These are phyloP conservation scores for Trichomalopsis sarcophagae DNA, from an alignment of 1,140 invertebrate species.

Conservation along the genomic window DNA sequence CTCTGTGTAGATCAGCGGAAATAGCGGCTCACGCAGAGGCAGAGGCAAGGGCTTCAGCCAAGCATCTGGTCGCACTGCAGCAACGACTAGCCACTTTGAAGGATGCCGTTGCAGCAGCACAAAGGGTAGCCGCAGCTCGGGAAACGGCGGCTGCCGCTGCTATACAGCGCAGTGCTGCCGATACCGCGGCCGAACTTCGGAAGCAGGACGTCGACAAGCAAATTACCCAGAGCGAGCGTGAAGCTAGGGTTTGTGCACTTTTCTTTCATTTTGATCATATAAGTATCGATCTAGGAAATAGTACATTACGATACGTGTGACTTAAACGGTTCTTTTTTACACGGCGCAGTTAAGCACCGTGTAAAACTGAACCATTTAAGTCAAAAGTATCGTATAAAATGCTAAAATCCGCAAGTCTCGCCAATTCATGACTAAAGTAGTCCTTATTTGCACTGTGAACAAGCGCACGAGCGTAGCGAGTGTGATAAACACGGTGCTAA, in stretches of 20 bases:
- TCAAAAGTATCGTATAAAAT: no score
- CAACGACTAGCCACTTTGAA: conserved; percentile 72
- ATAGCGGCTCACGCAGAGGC: conserved; percentile 67
- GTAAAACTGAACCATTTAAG: no score
- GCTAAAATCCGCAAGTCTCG: no score
- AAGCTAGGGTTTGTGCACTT: conserved; percentile 66
- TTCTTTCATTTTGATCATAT: conserved; percentile 21
- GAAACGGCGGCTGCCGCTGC: conserved; percentile 71
- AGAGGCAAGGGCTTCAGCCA: conserved; percentile 68
- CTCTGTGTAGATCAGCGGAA: conserved; percentile 64
- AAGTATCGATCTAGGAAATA: neutral
- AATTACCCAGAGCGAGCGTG: conserved; percentile 69
- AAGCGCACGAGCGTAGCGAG: no score
- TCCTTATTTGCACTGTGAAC: no score
- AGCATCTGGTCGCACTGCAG: conserved; percentile 70
- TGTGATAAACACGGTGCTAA: no score
- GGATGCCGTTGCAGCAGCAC: conserved; percentile 71
- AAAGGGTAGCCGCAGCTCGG: conserved; percentile 70
- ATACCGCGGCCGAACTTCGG: conserved; percentile 70
- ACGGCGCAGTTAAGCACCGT: no score
- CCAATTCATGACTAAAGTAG: no score
- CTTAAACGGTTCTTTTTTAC: no score
- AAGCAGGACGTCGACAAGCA: conserved; percentile 74
- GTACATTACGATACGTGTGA: no score
- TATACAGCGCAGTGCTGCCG: conserved; percentile 70